These are phyloP conservation scores for Syngnathus rostellatus DNA, from an alignment of 2,797 vertebrate species.

Conservation along the genomic window DNA sequence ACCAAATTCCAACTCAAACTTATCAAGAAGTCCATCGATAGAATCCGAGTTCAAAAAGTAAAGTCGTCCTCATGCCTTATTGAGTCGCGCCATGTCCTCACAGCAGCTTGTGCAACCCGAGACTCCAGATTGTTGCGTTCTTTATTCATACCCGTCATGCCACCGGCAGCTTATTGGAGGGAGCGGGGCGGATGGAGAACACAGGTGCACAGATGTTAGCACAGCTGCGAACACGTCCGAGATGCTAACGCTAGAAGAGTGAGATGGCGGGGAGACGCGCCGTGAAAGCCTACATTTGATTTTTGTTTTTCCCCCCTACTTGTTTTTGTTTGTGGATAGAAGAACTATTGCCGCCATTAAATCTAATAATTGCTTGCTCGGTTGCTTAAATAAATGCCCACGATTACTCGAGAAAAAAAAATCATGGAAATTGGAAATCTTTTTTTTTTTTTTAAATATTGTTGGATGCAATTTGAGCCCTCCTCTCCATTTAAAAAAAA, in stretches of 20 bases:
- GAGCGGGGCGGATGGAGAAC: slow-evolving; percentile 76
- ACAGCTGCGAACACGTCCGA: slow-evolving; percentile 69
- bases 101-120: slow-evolving; percentile 59
- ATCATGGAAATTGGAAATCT: not conserved
- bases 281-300: not conserved
- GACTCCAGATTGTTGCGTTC: slow-evolving; percentile 70
- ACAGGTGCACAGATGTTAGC: slow-evolving; percentile 83
- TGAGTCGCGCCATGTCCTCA: slow-evolving; percentile 51
- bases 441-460: not conserved
- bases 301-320: not conserved
- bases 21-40: not conserved
- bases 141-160: slow-evolving; percentile 81
- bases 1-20: not conserved
- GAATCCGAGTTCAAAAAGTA: slow-evolving; percentile 2
- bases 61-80: slow-evolving; percentile 50
- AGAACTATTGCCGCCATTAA: not conserved
- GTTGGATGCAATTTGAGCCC: not conserved
- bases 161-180: slow-evolving; percentile 78
- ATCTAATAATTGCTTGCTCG: not conserved
- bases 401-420: not conserved
- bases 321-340: not conserved
- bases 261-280: not conserved
- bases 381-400: not conserved
- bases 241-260: slow-evolving; percentile 22
- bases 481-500: not conserved